Evolutionary conservation across 2,797 vertebrate genomes (phyloP), one percentile per base, ranked within the genome.

Genomic region (Okamejei kenojei): DNA sequence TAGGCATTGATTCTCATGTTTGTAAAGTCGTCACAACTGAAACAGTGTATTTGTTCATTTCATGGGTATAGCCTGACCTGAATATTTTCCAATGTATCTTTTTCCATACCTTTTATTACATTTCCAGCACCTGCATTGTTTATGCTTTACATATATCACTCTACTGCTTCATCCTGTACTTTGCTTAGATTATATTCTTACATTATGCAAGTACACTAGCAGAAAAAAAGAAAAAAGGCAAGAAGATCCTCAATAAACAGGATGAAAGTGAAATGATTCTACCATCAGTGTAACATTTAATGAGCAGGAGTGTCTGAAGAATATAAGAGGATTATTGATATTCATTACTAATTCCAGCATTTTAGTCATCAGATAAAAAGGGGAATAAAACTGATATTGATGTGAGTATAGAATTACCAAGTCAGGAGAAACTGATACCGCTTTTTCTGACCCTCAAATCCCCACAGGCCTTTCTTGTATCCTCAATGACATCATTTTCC

Each of bases 401-500:
- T 92, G 10, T 76, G 71, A 29, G 38, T 29, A 74, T 45, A 73
- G 38, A 76, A 38, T 29, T 74, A 29, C 23, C 29, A 92, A 92
- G 90, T n/a, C 71, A 76, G 23, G 38, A 71, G 71, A 54, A 76
- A 74, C 11, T 92, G 90, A 92, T 92, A 73, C 90, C 58, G 45
- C 73, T 8, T 73, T 73, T 92, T 45, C 23, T 76, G 71, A 76
- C n/a, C 35, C 90, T 8, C 71, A 3, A 0, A n/a, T 63, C 5
- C 71, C 90, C 68, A 13, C 8, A 1, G 38, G 26, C 1, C 10
- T 26, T 54, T 92, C 68, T 23, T 76, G 17, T 58, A 29, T 54
- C 90, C 61, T 92, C 73, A 74, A 92, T 74, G 71, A 73, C 35
- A 74, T 76, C 90, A 92, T 76, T 92, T 54, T 35, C 68, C 23